Percentiles rank a stretch among this genome's conserved stretches.
Evolutionary conservation across 2,113 vertebrate species (phyloP).

Genomic region (Ginglymostoma cirratum): DNA sequence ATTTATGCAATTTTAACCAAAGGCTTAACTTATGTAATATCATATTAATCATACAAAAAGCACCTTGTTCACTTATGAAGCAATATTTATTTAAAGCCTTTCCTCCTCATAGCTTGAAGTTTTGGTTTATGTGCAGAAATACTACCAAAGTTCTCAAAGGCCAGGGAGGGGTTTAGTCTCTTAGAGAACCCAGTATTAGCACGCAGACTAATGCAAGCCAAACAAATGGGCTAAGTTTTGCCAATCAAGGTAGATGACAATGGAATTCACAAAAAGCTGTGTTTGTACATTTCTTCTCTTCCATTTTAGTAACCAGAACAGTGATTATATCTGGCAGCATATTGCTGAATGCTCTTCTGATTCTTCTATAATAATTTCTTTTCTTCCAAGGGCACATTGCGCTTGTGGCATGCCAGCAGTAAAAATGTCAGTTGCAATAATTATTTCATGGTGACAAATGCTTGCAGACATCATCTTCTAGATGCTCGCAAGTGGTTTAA

Average conservation of each 20-base stretch:
- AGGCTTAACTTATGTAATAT: not conserved
- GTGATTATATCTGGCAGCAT: constrained; percentile 32
- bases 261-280: not conserved
- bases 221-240: not conserved
- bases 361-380: constrained; percentile 45
- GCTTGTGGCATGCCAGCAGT: constrained; percentile 76
- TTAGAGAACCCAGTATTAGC: not conserved
- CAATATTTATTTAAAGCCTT: not conserved
- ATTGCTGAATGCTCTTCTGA: constrained; percentile 28
- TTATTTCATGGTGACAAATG: constrained; percentile 75
- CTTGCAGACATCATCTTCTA: constrained; percentile 79
- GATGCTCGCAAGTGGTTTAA: constrained; percentile 88
- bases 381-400: constrained; percentile 64
- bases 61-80: not conserved
- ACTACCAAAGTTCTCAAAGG: not conserved
- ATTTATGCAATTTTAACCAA: not conserved
- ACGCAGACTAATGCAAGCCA: not conserved
- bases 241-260: not conserved
- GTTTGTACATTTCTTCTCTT: constrained; percentile 3
- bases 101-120: not conserved
- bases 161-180: not conserved
- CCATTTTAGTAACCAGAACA: constrained; percentile 34
- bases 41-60: not conserved
- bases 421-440: constrained; percentile 85
- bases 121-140: not conserved